phyloP scores from a whole-genome alignment of 2,888 invertebrate species.

The Chouioia cunea region DNA sequence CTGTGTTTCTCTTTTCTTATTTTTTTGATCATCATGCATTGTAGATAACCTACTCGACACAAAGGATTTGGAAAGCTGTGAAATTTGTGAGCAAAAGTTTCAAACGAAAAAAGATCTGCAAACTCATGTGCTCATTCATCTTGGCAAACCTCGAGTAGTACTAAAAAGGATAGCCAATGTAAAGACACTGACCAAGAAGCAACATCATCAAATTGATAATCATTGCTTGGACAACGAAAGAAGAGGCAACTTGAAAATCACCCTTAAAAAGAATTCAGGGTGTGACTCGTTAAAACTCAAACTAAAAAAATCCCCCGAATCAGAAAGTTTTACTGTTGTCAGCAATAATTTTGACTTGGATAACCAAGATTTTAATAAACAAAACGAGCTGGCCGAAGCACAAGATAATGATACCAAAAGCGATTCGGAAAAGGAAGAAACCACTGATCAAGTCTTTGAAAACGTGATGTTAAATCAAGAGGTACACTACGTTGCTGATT shows the following conservation, averaged over 20 bases:
- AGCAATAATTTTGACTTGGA: slow-evolving; percentile 54
- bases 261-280: slow-evolving; percentile 57
- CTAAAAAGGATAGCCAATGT: slow-evolving; percentile 59
- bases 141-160: slow-evolving; percentile 61
- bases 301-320: slow-evolving; percentile 61
- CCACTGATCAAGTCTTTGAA: slow-evolving; percentile 58
- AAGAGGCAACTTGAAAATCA: slow-evolving; percentile 62
- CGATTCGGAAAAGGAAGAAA: slow-evolving; percentile 56
- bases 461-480: slow-evolving; percentile 65
- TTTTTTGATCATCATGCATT: too few species aligned
- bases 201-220: slow-evolving; percentile 51
- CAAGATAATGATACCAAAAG: slow-evolving; percentile 61
- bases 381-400: slow-evolving; percentile 59
- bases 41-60: background rate
- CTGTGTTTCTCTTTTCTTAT: too few species aligned
- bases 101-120: slow-evolving; percentile 60
- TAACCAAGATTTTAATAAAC: slow-evolving; percentile 35
- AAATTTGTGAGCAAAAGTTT: slow-evolving; percentile 62
- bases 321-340: slow-evolving; percentile 62
- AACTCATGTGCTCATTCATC: slow-evolving; percentile 58
- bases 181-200: slow-evolving; percentile 54
- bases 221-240: slow-evolving; percentile 62
- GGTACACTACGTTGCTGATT: slow-evolving; percentile 48
- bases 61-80: slow-evolving; percentile 55
- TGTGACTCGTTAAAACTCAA: slow-evolving; percentile 60